phyloP scores from a whole-genome alignment of 2,797 vertebrate species.

The Hoplostethus mediterraneus region DNA sequence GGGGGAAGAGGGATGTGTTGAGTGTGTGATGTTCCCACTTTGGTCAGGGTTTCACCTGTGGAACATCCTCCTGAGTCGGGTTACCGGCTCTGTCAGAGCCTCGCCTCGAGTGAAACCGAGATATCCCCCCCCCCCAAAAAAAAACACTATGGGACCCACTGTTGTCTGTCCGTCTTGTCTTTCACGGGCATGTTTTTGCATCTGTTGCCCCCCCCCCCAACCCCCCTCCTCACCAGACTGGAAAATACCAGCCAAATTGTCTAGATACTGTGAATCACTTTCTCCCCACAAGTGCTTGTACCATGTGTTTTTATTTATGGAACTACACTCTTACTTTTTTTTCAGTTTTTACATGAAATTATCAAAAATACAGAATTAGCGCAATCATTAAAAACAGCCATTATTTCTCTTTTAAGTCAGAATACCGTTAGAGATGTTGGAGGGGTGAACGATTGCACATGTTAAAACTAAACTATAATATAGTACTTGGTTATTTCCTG shows the following conservation, averaged over 20 bases:
- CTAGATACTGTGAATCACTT: slow-evolving; percentile 51
- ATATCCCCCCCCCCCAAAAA: slow-evolving; percentile 30
- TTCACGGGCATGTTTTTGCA: slow-evolving; percentile 68
- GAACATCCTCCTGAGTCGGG: slow-evolving; percentile 61
- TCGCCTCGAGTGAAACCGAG: slow-evolving; percentile 61
- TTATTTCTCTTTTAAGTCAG: slow-evolving; percentile 18
- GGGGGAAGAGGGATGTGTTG: slow-evolving; percentile 46
- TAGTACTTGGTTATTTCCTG: slow-evolving; percentile 33
- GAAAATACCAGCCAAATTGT: slow-evolving; percentile 58
- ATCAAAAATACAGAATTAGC: slow-evolving; percentile 24
- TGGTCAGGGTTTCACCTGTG: slow-evolving; percentile 68
- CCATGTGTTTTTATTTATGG: slow-evolving; percentile 49
- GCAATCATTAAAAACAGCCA: slow-evolving; percentile 28
- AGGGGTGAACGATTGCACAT: slow-evolving; percentile 51
- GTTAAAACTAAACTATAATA: slow-evolving; percentile 19
- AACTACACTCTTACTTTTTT: slow-evolving; percentile 24
- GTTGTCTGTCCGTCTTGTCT: slow-evolving; percentile 73
- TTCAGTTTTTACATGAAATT: slow-evolving; percentile 25
- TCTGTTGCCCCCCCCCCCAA: slow-evolving; percentile 47
- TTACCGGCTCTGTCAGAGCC: slow-evolving; percentile 68
- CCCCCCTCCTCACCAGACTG: slow-evolving; percentile 30
- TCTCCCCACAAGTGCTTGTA: slow-evolving; percentile 23
- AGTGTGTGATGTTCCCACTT: slow-evolving; percentile 40
- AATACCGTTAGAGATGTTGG: slow-evolving; percentile 20
- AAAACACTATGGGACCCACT: slow-evolving; percentile 63